Conservation (phyloP, 2,888 invertebrate species). For the Homarus gammarus region DNA sequence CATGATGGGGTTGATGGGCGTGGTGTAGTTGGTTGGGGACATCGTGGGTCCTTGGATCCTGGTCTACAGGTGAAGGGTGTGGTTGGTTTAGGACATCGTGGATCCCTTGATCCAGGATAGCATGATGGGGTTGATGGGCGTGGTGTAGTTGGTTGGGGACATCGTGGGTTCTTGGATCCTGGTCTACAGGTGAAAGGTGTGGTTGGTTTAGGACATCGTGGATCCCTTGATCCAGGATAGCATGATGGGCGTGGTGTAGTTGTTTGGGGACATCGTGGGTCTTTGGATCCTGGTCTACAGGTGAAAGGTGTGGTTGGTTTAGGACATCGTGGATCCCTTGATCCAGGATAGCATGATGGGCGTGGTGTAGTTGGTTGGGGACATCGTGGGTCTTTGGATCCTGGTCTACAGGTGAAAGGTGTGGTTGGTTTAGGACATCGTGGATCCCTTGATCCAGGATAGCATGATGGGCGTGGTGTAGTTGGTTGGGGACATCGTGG, state of each 20-base stretch:
- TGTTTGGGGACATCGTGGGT: slow-evolving; percentile 24
- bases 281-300: slow-evolving; percentile 28
- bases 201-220: slow-evolving; percentile 21
- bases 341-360: slow-evolving; percentile 36
- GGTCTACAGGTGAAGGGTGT: slow-evolving; percentile 24
- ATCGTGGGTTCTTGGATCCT: slow-evolving; percentile 60
- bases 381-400: slow-evolving; percentile 59
- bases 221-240: slow-evolving; percentile 25
- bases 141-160: slow-evolving; percentile 39
- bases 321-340: slow-evolving; percentile 52
- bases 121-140: slow-evolving; percentile 25
- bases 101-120: slow-evolving; percentile 45
- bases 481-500: slow-evolving; percentile 48
- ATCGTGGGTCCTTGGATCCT: slow-evolving; percentile 53
- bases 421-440: slow-evolving; percentile 36
- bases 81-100: slow-evolving; percentile 40
- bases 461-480: slow-evolving; percentile 17
- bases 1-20: slow-evolving; percentile 73
- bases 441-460: slow-evolving; percentile 60
- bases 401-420: slow-evolving; percentile 33
- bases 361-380: slow-evolving; percentile 9
- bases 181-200: slow-evolving; percentile 29
- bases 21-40: background rate
- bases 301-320: slow-evolving; percentile 10
- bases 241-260: slow-evolving; percentile 33